These are phyloP conservation scores for Trisateles emortualis DNA, from an alignment of 2,888 invertebrate genomes.

Conservation along the genomic window DNA sequence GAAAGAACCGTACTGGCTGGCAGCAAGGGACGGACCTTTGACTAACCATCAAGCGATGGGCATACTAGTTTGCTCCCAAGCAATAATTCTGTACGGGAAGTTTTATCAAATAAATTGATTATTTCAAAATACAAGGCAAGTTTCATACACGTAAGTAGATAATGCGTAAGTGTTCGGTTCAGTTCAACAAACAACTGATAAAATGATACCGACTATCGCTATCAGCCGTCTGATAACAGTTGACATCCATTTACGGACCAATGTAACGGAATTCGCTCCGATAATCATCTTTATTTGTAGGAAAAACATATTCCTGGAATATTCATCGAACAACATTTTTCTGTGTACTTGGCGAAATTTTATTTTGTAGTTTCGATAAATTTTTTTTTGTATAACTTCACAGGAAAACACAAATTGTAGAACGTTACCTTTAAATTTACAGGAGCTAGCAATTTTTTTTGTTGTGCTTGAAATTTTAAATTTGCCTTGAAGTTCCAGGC, in stretches of 20 bases:
- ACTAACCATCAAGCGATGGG: too few species aligned
- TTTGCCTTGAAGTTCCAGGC: too few species aligned
- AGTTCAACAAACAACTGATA: conserved; percentile 60
- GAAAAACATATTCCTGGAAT: conserved; percentile 29
- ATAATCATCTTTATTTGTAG: conserved; percentile 42
- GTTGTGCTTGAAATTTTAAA: too few species aligned
- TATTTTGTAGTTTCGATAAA: too few species aligned
- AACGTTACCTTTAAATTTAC: too few species aligned
- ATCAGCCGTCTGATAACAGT: conserved; percentile 45
- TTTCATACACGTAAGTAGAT: conserved; percentile 24
- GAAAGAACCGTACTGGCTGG: too few species aligned
- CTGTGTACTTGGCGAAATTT: conserved; percentile 14
- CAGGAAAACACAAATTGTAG: too few species aligned
- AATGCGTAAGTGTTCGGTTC: conserved; percentile 41
- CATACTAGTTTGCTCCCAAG: not conserved
- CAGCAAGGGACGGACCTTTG: too few species aligned
- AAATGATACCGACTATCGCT: conserved; percentile 52
- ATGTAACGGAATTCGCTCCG: conserved; percentile 41
- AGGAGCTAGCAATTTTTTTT: too few species aligned
- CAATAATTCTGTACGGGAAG: not conserved
- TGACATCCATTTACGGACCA: conserved; percentile 49
- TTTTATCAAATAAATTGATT: conserved; percentile 3
- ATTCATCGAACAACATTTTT: conserved; percentile 10
- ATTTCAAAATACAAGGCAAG: conserved; percentile 24
- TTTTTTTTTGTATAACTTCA: conserved; percentile 4